Conservation (phyloP, 2,797 vertebrate genomes). For the Arrhamphus sclerolepis region DNA sequence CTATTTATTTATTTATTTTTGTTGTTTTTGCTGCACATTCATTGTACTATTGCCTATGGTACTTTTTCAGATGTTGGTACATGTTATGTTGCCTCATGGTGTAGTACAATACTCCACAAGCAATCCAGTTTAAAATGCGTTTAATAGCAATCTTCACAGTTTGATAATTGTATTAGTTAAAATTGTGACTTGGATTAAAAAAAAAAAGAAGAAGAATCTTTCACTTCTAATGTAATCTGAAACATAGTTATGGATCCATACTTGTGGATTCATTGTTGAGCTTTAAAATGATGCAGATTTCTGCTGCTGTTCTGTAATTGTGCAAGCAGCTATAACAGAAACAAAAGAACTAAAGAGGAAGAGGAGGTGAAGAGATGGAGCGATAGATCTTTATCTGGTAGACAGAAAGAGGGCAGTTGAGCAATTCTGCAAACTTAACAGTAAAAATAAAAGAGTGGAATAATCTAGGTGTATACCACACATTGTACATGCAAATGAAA, state of each 20-base stretch:
- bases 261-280: constrained; percentile 3
- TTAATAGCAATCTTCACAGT: no score
- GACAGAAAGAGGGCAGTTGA: constrained; percentile 30
- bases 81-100: no score
- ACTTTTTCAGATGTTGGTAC: no score
- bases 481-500: constrained; percentile 16
- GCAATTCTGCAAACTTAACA: constrained; percentile 42
- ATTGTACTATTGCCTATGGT: no score
- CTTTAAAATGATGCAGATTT: constrained; percentile 23
- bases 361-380: constrained; percentile 46
- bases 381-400: constrained; percentile 46
- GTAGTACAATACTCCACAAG: no score
- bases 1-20: no score
- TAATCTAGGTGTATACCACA: neutral
- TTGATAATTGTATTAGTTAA: no score
- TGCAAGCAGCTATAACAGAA: constrained; percentile 38
- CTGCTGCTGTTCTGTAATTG: constrained; percentile 22
- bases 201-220: no score
- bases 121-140: no score
- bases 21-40: no score
- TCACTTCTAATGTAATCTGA: neutral
- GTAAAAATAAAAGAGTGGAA: constrained; percentile 4
- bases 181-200: no score
- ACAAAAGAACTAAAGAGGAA: constrained; percentile 43
- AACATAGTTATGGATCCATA: constrained; percentile 1